A percentile compares a stretch with the other conserved stretches of the same genome.
These are phyloP conservation scores for Scaptomyza reducta DNA, from an alignment of 2,888 invertebrate species.

Conservation along the genomic window DNA sequence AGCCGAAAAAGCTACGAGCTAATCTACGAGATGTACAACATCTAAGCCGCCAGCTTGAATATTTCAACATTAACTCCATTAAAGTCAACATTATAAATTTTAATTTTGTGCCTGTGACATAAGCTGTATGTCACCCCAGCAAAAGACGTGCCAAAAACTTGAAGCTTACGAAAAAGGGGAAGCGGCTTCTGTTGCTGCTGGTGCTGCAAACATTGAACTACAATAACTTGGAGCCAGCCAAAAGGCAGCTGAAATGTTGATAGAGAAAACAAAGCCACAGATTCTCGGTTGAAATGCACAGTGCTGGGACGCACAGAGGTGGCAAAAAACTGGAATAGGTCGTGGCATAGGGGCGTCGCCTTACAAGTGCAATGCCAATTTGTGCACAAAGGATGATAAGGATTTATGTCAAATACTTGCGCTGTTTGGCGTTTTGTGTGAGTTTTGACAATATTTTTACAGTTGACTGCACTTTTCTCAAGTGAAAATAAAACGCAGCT, in stretches of 20 bases:
- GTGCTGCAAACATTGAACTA: slow-evolving; percentile 11
- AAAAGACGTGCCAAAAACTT: slow-evolving; percentile 28
- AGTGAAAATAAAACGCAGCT: slow-evolving; percentile 54
- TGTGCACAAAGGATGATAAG: slow-evolving; percentile 78
- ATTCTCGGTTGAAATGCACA: slow-evolving; percentile 19
- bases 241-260: slow-evolving; percentile 17
- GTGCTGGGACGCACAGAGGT: not conserved
- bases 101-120: slow-evolving; percentile 52
- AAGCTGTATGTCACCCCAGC: slow-evolving; percentile 25
- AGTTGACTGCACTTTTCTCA: slow-evolving; percentile 62
- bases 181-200: not conserved
- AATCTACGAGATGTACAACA: slow-evolving; percentile 63
- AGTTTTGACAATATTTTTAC: slow-evolving; percentile 71
- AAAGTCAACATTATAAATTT: slow-evolving; percentile 74
- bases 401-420: slow-evolving; percentile 75
- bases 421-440: slow-evolving; percentile 64
- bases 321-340: not conserved
- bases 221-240: slow-evolving; percentile 14
- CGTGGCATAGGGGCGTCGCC: slow-evolving; percentile 31
- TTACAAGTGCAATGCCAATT: slow-evolving; percentile 79
- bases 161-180: slow-evolving; percentile 1
- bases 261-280: slow-evolving; percentile 35
- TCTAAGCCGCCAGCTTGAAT: slow-evolving; percentile 64
- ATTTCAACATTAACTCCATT: slow-evolving; percentile 64
- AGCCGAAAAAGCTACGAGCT: slow-evolving; percentile 38